These are phyloP conservation scores for Branchipolynoe longqiensis DNA, from an alignment of 2,888 invertebrate genomes.

Conservation along the genomic window DNA sequence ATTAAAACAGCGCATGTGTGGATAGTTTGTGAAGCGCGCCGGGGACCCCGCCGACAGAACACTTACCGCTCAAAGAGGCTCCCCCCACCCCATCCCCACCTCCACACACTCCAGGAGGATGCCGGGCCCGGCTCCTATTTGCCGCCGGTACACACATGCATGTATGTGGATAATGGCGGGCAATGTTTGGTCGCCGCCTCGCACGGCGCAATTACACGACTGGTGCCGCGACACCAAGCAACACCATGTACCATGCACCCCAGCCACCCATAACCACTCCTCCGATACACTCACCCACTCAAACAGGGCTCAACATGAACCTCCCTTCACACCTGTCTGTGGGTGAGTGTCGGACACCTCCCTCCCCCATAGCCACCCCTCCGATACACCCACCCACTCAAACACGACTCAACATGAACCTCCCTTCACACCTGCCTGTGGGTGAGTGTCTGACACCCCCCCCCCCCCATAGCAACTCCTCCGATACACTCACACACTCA, in stretches of 20 bases:
- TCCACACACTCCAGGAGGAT: too few species aligned
- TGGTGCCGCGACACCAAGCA: not conserved
- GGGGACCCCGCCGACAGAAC: too few species aligned
- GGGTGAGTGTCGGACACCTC: not conserved
- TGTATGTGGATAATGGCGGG: constrained; percentile 26
- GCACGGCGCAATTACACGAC: constrained; percentile 14
- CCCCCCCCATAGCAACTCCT: not conserved
- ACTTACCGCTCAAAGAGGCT: too few species aligned
- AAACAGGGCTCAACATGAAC: too few species aligned
- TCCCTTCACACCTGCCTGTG: too few species aligned
- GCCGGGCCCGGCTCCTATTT: constrained; percentile 15
- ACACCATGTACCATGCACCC: not conserved
- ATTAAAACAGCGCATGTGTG: too few species aligned
- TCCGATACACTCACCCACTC: too few species aligned
- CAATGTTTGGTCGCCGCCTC: constrained; percentile 18
- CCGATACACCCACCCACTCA: too few species aligned
- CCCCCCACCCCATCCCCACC: not conserved
- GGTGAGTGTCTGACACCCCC: not conserved
- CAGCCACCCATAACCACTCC: not conserved
- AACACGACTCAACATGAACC: too few species aligned
- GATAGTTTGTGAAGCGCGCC: too few species aligned
- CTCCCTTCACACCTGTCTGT: too few species aligned
- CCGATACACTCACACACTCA: too few species aligned
- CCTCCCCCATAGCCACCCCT: not conserved
- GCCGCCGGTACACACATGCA: constrained; percentile 28